Evolutionary conservation across 1,140 invertebrate species (phyloP).

Genomic region (Micrasema minimum): DNA sequence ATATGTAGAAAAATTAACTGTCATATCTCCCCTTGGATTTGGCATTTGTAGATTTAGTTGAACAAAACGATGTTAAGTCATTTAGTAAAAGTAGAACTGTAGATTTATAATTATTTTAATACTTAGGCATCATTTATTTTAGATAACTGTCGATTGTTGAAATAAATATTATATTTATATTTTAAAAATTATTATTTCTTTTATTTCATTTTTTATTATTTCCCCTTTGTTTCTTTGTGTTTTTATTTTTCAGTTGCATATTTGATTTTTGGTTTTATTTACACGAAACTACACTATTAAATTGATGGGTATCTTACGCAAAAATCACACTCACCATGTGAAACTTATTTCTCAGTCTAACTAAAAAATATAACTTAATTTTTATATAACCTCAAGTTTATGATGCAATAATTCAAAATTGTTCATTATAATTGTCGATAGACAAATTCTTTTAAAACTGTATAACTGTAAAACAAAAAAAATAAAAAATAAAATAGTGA

Average conservation of each 20-base stretch:
- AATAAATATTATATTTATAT: constrained; percentile 49
- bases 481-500: no score
- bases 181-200: constrained; percentile 46
- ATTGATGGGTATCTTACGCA: no score
- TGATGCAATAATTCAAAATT: no score
- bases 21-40: constrained; percentile 4
- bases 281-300: no score
- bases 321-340: no score
- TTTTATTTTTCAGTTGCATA: constrained; percentile 34
- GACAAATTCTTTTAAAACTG: no score
- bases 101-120: constrained; percentile 28
- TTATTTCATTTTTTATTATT: constrained; percentile 41
- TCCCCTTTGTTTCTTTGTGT: constrained; percentile 15
- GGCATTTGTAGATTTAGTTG: constrained; percentile 23
- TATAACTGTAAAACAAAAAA: no score
- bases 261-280: no score
- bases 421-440: no score
- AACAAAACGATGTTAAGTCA: constrained; percentile 45
- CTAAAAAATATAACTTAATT: no score
- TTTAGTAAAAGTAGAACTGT: constrained; percentile 37
- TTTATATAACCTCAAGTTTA: no score
- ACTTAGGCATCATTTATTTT: constrained; percentile 44
- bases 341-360: no score
- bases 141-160: constrained; percentile 45
- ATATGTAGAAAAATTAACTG: constrained; percentile 35